These are phyloP conservation scores for Alaudala cheleensis DNA, from an alignment of 2,113 vertebrate genomes.

Conservation along the genomic window DNA sequence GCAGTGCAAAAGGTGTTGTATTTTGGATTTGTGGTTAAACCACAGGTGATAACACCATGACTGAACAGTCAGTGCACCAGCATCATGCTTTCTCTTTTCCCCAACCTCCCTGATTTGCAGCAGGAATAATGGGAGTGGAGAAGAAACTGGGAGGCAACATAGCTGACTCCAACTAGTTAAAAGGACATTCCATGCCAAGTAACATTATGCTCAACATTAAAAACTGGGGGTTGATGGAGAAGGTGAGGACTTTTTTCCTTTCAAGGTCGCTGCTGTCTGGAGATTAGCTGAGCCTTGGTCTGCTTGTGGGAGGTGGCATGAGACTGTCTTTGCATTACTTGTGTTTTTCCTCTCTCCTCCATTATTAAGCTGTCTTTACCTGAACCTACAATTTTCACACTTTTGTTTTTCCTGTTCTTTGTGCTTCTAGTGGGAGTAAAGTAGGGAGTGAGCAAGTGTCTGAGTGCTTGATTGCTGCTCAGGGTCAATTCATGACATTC, in stretches of 20 bases:
- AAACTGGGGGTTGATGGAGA: background rate
- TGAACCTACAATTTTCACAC: background rate
- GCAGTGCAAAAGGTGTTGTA: background rate
- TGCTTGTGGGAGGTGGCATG: background rate
- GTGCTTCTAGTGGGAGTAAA: background rate
- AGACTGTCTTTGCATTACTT: background rate
- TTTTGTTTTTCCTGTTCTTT: background rate
- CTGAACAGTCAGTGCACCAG: background rate
- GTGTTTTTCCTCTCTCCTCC: background rate
- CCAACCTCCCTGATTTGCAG: background rate
- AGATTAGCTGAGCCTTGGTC: background rate
- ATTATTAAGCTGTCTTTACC: background rate
- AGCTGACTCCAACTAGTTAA: background rate
- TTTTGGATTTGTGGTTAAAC: background rate
- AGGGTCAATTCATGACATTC: background rate
- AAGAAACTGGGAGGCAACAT: background rate
- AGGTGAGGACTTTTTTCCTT: background rate
- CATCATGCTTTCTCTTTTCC: background rate
- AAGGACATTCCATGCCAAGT: background rate
- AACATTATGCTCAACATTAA: background rate
- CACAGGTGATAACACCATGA: background rate
- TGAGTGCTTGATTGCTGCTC: background rate
- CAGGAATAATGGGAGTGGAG: background rate
- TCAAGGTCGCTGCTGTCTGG: background rate
- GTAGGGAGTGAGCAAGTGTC: accelerated